Evolutionary conservation across 2,888 invertebrate genomes (phyloP).

Genomic region (Ochropacha duplaris): DNA sequence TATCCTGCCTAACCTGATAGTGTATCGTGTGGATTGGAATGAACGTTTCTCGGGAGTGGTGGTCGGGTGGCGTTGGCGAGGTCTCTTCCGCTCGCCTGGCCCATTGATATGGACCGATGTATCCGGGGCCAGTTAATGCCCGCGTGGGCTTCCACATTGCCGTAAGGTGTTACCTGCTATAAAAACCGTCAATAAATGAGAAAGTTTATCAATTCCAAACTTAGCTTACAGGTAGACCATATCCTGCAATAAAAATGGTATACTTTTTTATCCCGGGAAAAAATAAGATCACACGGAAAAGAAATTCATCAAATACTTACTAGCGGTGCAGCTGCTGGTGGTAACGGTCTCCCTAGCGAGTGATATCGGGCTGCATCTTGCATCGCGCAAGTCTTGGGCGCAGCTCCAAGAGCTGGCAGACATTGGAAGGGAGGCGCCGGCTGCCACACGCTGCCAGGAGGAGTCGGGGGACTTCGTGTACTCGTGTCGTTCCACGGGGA

Average conservation of each 20-base stretch:
- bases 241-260: too few relatives aligned
- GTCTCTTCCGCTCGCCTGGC: slow-evolving; percentile 84
- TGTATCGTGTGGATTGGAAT: slow-evolving; percentile 59
- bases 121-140: slow-evolving; percentile 82
- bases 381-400: slow-evolving; percentile 71
- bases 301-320: slow-evolving; percentile 25
- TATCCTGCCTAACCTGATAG: too few relatives aligned
- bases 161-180: slow-evolving; percentile 20
- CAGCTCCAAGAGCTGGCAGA: slow-evolving; percentile 62
- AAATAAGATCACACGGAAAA: too few relatives aligned
- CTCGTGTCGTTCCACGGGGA: slow-evolving; percentile 48
- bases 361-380: slow-evolving; percentile 60
- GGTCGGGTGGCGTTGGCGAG: slow-evolving; percentile 74
- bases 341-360: slow-evolving; percentile 64
- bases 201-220: too few relatives aligned
- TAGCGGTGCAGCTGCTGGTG: slow-evolving; percentile 38
- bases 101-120: slow-evolving; percentile 95
- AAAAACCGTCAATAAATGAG: background rate
- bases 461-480: slow-evolving; percentile 61
- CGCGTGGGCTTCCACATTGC: slow-evolving; percentile 10
- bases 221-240: too few relatives aligned
- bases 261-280: too few relatives aligned
- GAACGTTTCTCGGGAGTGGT: slow-evolving; percentile 74
- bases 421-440: slow-evolving; percentile 77
- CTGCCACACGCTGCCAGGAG: slow-evolving; percentile 72